Evolutionary conservation across 2,113 vertebrate species (phyloP), one percentile per base, ranked within the genome.

Genomic region (Apteryx owenii): DNA sequence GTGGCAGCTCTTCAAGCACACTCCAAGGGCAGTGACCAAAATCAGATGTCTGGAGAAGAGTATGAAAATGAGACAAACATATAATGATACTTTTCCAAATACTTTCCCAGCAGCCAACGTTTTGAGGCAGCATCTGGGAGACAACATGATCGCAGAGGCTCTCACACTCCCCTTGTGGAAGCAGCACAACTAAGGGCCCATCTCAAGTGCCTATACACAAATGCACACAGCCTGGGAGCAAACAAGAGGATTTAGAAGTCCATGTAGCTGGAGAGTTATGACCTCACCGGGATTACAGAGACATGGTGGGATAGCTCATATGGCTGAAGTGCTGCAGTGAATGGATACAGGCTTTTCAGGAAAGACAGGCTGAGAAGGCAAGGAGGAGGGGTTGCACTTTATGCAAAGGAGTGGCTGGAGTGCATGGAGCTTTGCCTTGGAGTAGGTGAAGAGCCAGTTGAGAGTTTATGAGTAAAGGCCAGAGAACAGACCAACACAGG

Each of bases 301-400:
- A 42, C 56, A 9, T 44, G 56, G 51, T 92, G 81, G 73, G 70
- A 33, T n/a, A 75, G 51, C 69, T 96, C 73, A 81, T 3, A 25
- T n/a, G 46, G 72, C 6, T 5, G 56, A 86, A 87, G 86, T 87
- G 86, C 61, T 87, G 56, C 61, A 64, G 42, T 26, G 58, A 92
- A 38, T 3, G 28, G 69, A 46, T 87, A 91, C 93, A 92, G 84
- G 89, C 72, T 96, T 95, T 96, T 95, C 93, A 89, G 81, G 94
- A 90, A 95, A 92, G 60, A 83, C 92, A 84, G 72, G 86, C 60
- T 90, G 54, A 2, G 26, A 92, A 85, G 44, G 54, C 72, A 92
- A 78, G 77, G 31, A 89, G 81, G 29, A 86, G 23, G 6, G 60
- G 5, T 83, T 92, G 20, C 12, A 29, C 17, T 58, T 46, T 23